phyloP scores from a whole-genome alignment of 2,888 invertebrate species.

The Eudemis profundana region DNA sequence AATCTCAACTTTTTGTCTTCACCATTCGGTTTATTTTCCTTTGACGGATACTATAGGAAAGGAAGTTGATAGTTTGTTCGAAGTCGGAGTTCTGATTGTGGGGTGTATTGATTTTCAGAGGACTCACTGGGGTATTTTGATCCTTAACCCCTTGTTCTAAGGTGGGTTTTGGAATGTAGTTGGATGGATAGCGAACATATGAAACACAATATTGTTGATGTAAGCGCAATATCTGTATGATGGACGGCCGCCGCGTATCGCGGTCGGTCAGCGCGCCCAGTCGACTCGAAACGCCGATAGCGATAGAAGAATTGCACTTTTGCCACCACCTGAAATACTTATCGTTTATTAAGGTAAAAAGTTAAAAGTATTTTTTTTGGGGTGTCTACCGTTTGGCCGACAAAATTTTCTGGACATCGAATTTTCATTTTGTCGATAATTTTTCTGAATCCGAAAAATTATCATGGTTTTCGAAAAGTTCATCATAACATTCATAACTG shows the following conservation, averaged over 20 bases:
- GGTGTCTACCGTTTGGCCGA: too few relatives aligned
- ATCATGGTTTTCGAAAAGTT: too few relatives aligned
- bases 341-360: conserved; percentile 16
- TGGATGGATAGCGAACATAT: conserved; percentile 51
- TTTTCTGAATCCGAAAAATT: too few relatives aligned
- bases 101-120: conserved; percentile 65
- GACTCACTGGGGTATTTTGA: conserved; percentile 40
- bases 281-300: conserved; percentile 80
- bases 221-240: conserved; percentile 83
- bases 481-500: too few relatives aligned
- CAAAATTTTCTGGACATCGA: too few relatives aligned
- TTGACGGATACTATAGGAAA: conserved; percentile 42
- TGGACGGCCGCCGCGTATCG: conserved; percentile 71
- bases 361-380: too few relatives aligned
- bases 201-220: conserved; percentile 83
- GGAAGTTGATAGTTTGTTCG: conserved; percentile 52
- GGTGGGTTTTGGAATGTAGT: conserved; percentile 50
- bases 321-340: conserved; percentile 33
- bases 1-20: conserved; percentile 27
- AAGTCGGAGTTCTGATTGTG: conserved; percentile 48
- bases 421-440: too few relatives aligned
- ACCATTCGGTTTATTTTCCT: conserved; percentile 49
- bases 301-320: conserved; percentile 44
- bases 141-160: conserved; percentile 42
- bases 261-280: conserved; percentile 75